Evolutionary conservation across 2,888 invertebrate species (phyloP).

Genomic region (Dysmachus trigonus): DNA sequence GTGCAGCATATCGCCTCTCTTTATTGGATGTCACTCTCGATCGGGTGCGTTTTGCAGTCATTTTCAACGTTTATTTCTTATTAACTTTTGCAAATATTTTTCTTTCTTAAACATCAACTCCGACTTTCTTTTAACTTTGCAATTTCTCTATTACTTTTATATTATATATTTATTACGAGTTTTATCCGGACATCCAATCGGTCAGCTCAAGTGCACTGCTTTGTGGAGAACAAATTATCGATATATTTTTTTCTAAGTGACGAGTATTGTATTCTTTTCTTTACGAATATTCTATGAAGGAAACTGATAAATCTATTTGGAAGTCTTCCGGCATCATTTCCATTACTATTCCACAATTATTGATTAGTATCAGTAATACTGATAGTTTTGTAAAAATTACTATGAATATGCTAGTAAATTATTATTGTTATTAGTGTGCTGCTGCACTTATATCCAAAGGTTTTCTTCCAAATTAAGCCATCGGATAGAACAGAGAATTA

Average conservation of each 20-base stretch:
- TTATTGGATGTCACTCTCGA: conserved; percentile 47
- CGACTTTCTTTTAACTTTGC: not conserved
- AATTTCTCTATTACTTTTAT: not conserved
- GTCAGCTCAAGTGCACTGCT: conserved; percentile 47
- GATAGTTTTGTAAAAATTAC: no score
- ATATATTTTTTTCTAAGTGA: not conserved
- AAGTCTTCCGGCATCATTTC: not conserved
- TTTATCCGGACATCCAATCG: conserved; percentile 49
- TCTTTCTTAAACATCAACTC: conserved; percentile 7
- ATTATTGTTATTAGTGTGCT: no score
- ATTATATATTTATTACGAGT: not conserved
- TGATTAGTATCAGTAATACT: not conserved
- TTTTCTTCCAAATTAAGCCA: no score
- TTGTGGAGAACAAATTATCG: conserved; percentile 52
- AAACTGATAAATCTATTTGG: conserved; percentile 29
- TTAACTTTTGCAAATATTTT: not conserved
- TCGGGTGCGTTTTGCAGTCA: conserved; percentile 20
- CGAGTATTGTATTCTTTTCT: not conserved
- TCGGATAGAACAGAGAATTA: no score
- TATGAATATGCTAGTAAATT: no score
- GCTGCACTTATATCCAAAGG: no score
- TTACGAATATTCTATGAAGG: conserved; percentile 19
- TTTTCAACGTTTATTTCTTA: not conserved
- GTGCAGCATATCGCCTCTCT: conserved; percentile 46
- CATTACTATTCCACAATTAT: not conserved